Evolutionary conservation across 2,797 vertebrate species (phyloP).

Genomic region (Borostomias antarcticus): DNA sequence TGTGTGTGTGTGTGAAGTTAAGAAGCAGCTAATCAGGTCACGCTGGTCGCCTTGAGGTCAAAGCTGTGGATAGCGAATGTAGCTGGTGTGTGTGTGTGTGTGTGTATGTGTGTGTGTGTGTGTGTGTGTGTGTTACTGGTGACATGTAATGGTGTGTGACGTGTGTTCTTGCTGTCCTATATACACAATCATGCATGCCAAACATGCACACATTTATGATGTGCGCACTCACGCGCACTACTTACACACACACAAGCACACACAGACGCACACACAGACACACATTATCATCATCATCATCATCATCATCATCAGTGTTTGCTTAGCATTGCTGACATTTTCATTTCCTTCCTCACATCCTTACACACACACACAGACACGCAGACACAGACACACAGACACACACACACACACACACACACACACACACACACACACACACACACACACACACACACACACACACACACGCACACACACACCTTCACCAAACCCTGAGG

Average conservation of each 20-base stretch:
- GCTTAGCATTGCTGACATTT: slow-evolving; percentile 2
- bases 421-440: too few relatives aligned
- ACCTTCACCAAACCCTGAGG: slow-evolving; percentile 11
- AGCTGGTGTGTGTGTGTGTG: too few relatives aligned
- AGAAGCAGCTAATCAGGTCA: not conserved
- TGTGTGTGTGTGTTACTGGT: too few relatives aligned
- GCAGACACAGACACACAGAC: too few relatives aligned
- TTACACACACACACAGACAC: too few relatives aligned
- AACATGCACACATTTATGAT: not conserved
- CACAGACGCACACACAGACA: not conserved
- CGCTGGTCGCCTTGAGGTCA: slow-evolving; percentile 9
- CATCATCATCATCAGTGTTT: not conserved
- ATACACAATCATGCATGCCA: too few relatives aligned
- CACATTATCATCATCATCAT: slow-evolving; percentile 1
- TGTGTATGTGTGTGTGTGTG: too few relatives aligned
- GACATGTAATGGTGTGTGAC: not conserved
- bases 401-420: too few relatives aligned
- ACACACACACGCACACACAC: too few relatives aligned
- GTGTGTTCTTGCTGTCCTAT: not conserved
- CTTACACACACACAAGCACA: not conserved
- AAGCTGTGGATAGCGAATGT: slow-evolving; percentile 1
- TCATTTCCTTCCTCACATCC: not conserved
- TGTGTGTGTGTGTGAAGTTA: not conserved
- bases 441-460: too few relatives aligned
- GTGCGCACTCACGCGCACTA: too few relatives aligned